Evolutionary conservation across 2,888 invertebrate genomes (phyloP).

Genomic region (Nomada fucata): DNA sequence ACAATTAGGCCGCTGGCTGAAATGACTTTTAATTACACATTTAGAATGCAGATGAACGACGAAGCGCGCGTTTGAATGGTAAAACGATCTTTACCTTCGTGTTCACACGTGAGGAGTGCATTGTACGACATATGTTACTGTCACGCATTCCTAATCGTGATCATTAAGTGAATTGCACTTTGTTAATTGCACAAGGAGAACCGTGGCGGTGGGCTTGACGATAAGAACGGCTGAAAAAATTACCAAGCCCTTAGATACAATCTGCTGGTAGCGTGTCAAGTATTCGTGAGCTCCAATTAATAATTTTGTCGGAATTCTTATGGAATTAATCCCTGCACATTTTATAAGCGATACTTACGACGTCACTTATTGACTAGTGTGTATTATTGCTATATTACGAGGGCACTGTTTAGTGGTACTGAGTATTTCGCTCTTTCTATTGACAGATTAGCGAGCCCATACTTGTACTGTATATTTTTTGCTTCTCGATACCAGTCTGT

Average conservation of each 20-base stretch:
- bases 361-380: not conserved
- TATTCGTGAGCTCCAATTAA: constrained; percentile 8
- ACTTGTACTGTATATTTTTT: too few species aligned
- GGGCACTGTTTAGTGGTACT: too few species aligned
- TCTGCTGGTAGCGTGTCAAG: constrained; percentile 1
- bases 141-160: constrained; percentile 40
- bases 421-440: too few species aligned
- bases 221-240: constrained; percentile 16
- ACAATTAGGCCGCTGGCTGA: constrained; percentile 1
- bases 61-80: not conserved
- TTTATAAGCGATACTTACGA: not conserved
- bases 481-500: too few species aligned
- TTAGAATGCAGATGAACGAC: constrained; percentile 2
- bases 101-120: not conserved
- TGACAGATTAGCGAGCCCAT: too few species aligned
- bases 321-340: not conserved
- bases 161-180: constrained; percentile 41
- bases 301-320: constrained; percentile 1
- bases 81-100: constrained; percentile 2
- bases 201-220: not conserved
- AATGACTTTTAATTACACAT: constrained; percentile 34
- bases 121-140: constrained; percentile 28
- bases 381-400: too few species aligned
- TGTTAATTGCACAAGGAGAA: constrained; percentile 30
- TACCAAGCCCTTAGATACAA: not conserved